These are phyloP conservation scores for Clarias macrocephalus DNA, from an alignment of 2,113 vertebrate genomes.

Conservation along the genomic window DNA sequence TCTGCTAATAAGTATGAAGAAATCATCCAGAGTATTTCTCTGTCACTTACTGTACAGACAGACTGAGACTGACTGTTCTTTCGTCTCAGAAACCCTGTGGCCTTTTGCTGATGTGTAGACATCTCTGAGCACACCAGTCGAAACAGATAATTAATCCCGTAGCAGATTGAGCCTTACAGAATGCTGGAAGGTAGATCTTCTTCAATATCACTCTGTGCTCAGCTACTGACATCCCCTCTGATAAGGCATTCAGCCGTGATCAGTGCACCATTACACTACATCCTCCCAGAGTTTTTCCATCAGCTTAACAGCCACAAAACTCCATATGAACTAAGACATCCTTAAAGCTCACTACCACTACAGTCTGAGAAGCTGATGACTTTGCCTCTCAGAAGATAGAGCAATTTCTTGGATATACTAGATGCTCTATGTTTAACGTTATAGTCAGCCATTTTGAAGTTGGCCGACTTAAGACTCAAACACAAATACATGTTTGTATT, in stretches of 20 bases:
- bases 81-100: slow-evolving; percentile 17
- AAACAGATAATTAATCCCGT: slow-evolving; percentile 50
- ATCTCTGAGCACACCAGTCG: slow-evolving; percentile 40
- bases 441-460: not conserved
- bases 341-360: not conserved
- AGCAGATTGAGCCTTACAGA: slow-evolving; percentile 40
- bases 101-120: slow-evolving; percentile 27
- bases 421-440: not conserved
- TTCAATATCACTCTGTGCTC: not conserved
- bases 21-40: not conserved
- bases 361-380: not conserved
- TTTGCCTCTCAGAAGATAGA: not conserved
- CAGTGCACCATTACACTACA: slow-evolving; percentile 1
- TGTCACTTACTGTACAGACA: slow-evolving; percentile 3
- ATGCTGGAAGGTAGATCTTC: slow-evolving; percentile 14
- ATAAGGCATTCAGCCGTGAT: slow-evolving; percentile 27
- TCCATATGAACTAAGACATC: not conserved
- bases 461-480: not conserved
- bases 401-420: not conserved
- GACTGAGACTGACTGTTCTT: slow-evolving; percentile 20
- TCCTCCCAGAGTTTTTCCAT: slow-evolving; percentile 16
- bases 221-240: slow-evolving; percentile 13
- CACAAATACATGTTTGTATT: not conserved
- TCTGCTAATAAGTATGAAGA: not conserved
- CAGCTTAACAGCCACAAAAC: slow-evolving; percentile 24